A percentile compares a stretch with the other conserved stretches of the same genome.
phyloP scores from a whole-genome alignment of 23 tunicate genomes.

The Ascidia mentula region DNA sequence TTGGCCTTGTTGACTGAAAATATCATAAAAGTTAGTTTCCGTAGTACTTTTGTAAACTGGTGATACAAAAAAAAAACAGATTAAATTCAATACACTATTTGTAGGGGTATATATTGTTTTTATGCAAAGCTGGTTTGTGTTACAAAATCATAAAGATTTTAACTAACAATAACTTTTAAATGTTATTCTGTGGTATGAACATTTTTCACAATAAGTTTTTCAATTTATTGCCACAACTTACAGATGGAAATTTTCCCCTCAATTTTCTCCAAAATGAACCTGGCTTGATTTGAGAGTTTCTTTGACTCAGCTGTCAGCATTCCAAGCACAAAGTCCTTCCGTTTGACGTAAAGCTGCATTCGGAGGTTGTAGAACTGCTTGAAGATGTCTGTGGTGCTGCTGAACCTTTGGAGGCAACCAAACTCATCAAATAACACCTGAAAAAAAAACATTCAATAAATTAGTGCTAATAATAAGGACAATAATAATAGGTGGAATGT shows the following conservation, averaged over 20 bases:
- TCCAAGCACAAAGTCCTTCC: constrained; percentile 79
- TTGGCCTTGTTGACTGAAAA: constrained; percentile 77
- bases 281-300: constrained; percentile 82
- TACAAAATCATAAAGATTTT: not conserved
- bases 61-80: not conserved
- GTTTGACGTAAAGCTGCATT: constrained; percentile 54
- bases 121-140: too few species aligned
- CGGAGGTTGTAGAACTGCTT: constrained; percentile 72
- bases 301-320: constrained; percentile 83
- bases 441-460: too few species aligned
- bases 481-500: too few species aligned
- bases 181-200: too few species aligned
- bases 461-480: too few species aligned
- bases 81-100: too few species aligned
- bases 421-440: constrained; percentile 91
- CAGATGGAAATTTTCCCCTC: constrained; percentile 84
- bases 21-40: too few species aligned
- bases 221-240: constrained; percentile 20
- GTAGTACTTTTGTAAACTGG: too few species aligned
- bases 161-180: not conserved
- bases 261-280: constrained; percentile 92
- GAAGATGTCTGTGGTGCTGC: constrained; percentile 55
- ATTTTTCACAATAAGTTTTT: too few species aligned
- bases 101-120: too few species aligned
- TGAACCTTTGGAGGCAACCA: constrained; percentile 71